Percentiles rank a stretch among this genome's conserved stretches.
Conservation (phyloP, 2,888 invertebrate species). For the Lasioglossum calceatum region DNA sequence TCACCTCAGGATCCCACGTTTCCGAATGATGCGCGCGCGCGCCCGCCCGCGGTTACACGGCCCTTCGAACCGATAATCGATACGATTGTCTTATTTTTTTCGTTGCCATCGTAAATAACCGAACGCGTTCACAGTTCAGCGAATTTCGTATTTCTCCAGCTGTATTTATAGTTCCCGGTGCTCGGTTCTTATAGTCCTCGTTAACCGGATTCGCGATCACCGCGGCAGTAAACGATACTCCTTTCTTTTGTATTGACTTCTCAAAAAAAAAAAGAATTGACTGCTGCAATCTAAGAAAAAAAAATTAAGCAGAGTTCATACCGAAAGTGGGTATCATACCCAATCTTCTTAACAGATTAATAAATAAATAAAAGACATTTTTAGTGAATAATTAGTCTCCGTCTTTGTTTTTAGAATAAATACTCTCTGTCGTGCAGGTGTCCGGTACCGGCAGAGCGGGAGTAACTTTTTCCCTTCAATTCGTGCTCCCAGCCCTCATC, state of each 20-base stretch:
- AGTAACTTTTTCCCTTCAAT: no score
- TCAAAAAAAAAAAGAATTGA: neutral
- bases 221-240: neutral
- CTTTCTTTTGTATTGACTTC: neutral
- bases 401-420: no score
- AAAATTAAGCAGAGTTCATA: neutral
- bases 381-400: neutral
- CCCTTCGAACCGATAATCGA: neutral
- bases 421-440: no score
- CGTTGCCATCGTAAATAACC: conserved; percentile 59
- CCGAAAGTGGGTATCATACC: neutral
- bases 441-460: no score
- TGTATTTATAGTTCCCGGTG: neutral
- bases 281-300: neutral
- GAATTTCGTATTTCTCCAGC: neutral
- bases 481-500: no score
- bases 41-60: neutral
- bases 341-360: neutral
- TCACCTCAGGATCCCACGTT: neutral
- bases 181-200: neutral
- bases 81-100: conserved; percentile 32
- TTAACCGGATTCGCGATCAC: neutral
- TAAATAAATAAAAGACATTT: neutral
- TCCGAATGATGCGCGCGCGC: neutral
- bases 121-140: conserved; percentile 3